Evolutionary conservation across 2,888 invertebrate species (phyloP).

Genomic region (Ochropleura plecta): DNA sequence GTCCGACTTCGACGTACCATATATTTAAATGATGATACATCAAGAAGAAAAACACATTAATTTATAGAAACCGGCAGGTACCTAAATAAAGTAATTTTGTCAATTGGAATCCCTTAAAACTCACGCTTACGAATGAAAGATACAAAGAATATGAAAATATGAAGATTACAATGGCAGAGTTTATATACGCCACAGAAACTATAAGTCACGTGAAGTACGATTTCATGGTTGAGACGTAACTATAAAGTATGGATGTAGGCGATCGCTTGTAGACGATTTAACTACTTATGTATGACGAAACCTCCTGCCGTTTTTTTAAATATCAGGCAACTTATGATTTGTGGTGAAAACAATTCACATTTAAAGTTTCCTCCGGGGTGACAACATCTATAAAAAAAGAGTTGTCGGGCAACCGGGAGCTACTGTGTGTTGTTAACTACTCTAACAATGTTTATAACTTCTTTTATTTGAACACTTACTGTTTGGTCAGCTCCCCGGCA

Average conservation of each 20-base stretch:
- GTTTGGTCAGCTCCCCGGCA: neutral
- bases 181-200: neutral
- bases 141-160: no score
- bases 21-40: neutral
- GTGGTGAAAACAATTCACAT: neutral
- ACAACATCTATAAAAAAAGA: neutral
- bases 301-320: neutral
- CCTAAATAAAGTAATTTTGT: neutral
- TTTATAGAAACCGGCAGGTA: neutral
- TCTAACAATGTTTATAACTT: no score
- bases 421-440: neutral
- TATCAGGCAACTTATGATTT: neutral
- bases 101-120: neutral
- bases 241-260: neutral
- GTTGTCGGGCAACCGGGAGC: neutral
- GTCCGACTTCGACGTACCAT: no score
- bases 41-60: neutral
- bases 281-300: neutral
- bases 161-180: neutral
- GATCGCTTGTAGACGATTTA: no score
- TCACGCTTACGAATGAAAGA: no score
- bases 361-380: neutral
- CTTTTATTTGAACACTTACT: constrained; percentile 21
- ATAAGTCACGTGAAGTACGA: neutral
- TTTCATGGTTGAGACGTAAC: neutral